Base-by-base conservation (phyloP, 2,888 invertebrate species). In the Metallyticus violacea region DNA sequence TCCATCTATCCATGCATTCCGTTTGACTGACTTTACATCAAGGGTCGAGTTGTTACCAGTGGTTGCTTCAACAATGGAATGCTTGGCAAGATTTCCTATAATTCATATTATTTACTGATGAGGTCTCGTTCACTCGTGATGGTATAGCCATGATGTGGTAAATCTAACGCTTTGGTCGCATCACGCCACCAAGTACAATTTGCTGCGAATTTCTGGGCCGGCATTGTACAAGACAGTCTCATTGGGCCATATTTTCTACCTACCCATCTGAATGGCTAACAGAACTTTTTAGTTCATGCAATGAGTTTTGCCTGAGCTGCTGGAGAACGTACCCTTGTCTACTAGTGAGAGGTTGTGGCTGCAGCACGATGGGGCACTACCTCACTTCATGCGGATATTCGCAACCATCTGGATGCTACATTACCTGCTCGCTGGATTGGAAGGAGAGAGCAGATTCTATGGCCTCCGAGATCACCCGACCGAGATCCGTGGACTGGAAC, bases 371-470 rank as follows among this genome's bases (percentile, higher is more conserved):
- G 88, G 88, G 2, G 87, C 87, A 25, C 86, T 87, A 6, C 83
- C 87, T 1, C 88, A 89, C 79, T 88, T 26, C 30, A 83, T 26
- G n/a, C 26, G 6, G 81, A 22, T 62, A 81, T 86, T 3, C 62
- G 87, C 7, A 26, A 86, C 9, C 84, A 30, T n/a, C 82, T 89
- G 5, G 77, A 88, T 77, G 81, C 26, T 15, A 82, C 26, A 27
- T 88, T 87, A 86, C 82, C 85, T 29, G 77, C 5, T 26, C 25
- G 81, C 27, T 88, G 88, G 88, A 89, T 89, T 83, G 88, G 87
- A 9, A 79, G 88, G 25, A 86, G 79, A 28, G 88, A 87, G 4
- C 29, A 3, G 3, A 29, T 29, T 29, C 29, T 6, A 29, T 29
- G 29, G 29, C 29, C 6, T 29, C 4, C 6, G 29, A 29, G 29